Evolutionary conservation across 92 coral and sea anemone species (phyloP), one percentile per base, ranked within the genome.

Genomic region (Zoanthus sansibaricus): DNA sequence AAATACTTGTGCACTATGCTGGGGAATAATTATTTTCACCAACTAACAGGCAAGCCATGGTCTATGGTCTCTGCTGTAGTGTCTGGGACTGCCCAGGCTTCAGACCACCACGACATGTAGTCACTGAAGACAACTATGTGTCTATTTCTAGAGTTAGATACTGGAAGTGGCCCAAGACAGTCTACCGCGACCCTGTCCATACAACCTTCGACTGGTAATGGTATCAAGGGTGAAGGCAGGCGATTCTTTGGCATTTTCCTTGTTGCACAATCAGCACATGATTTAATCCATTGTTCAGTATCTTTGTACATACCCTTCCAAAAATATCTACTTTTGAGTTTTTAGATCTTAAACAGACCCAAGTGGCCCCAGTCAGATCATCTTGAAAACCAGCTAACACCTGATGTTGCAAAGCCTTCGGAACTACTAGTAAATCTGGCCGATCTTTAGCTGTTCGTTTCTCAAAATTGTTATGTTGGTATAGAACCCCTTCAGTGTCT

Each of bases 121-220:
- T 92, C 94, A 0, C 88, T 80, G 20, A 92, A 92, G 20, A 89
- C 90, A n/a, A 90, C 91, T n/a, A 93, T 64, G 47, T 93, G 88
- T 13, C 89, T 76, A 49, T 88, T 91, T 3, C 90, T 88, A 0
- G 70, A 45, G 31, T 79, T 55, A 3, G 93, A 51, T 20, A 74
- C 56, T 5, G 91, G 93, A 0, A 90, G 58, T 5, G 93, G 93
- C 2, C 91, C 93, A 0, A 87, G 7, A 17, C 75, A 46, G 51
- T 86, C 90, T 0, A 86, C 70, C 1, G 92, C 89, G 7, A 87
- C 14, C 3, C 94, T 49, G 32, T 92, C 90, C 21, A 86, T 89
- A 0, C 90, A 76, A 1, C 82, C 87, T 16, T 79, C 88, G 0
- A 37, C 42, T 37, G 42, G 42, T 37, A 37, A 37, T 37, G 42